Evolutionary conservation across 2,797 vertebrate species (phyloP).

Genomic region (Lepus townsendii): DNA sequence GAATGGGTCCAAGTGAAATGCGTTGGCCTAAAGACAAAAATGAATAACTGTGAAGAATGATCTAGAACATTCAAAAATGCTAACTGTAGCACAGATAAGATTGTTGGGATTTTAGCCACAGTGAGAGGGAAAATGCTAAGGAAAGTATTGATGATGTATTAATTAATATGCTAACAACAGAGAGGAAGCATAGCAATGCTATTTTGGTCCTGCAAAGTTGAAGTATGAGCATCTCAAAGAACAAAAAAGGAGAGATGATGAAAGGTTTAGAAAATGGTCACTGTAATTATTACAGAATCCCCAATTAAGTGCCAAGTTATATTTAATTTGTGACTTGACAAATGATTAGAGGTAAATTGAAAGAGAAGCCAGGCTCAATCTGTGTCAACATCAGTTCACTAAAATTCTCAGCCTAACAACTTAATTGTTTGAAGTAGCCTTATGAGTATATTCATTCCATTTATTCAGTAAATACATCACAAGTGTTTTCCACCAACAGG

Average conservation of each 20-base stretch:
- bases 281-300: not conserved
- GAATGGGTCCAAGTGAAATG: not conserved
- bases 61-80: not conserved
- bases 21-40: not conserved
- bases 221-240: not conserved
- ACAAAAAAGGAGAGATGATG: not conserved
- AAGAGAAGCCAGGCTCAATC: not conserved
- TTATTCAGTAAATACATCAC: not conserved
- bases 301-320: not conserved
- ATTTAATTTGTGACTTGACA: constrained; percentile 12
- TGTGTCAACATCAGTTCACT: not conserved
- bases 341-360: not conserved
- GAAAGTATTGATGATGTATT: not conserved
- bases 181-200: not conserved
- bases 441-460: not conserved
- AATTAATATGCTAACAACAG: not conserved
- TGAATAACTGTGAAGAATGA: not conserved
- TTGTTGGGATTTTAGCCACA: not conserved
- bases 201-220: not conserved
- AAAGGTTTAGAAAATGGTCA: constrained; percentile 25
- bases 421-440: not conserved
- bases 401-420: not conserved
- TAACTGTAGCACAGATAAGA: not conserved
- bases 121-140: not conserved
- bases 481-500: too few species aligned